A percentile compares a stretch with the other conserved stretches of the same genome.
Conservation (phyloP, 2,888 invertebrate species). For the Thyatira batis region DNA sequence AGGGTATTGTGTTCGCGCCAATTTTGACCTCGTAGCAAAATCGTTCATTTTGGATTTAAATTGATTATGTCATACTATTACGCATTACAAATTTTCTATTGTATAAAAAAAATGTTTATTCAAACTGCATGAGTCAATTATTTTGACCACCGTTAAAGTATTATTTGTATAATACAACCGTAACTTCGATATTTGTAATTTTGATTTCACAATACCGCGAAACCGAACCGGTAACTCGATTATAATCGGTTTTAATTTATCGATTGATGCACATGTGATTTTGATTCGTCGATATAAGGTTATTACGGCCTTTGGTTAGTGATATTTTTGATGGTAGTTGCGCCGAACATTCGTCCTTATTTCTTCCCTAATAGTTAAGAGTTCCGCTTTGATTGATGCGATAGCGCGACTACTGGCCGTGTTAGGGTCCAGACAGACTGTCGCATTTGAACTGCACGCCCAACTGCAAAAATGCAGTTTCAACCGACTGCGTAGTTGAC, state of each 20-base stretch:
- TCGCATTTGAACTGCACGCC: too few species aligned
- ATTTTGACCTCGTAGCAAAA: background rate
- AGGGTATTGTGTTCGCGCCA: background rate
- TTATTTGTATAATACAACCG: background rate
- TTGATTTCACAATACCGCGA: background rate
- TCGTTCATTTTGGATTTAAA: background rate
- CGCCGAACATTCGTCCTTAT: background rate
- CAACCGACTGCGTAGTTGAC: too few species aligned
- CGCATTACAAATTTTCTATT: background rate
- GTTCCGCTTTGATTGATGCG: background rate
- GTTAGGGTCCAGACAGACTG: too few species aligned
- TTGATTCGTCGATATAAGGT: background rate
- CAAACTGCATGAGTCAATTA: too few species aligned
- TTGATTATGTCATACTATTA: background rate
- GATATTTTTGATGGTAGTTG: background rate
- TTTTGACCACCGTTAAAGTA: background rate
- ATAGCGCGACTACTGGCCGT: constrained; percentile 9
- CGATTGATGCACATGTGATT: background rate
- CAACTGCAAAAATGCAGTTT: too few species aligned
- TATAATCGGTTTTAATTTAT: too few species aligned
- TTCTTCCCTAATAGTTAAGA: background rate
- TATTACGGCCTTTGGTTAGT: background rate
- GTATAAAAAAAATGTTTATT: background rate
- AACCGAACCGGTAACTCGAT: too few species aligned
- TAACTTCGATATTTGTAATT: background rate